Evolutionary conservation across 2,797 vertebrate genomes (phyloP).

Genomic region (Tauraco hartlaubi): DNA sequence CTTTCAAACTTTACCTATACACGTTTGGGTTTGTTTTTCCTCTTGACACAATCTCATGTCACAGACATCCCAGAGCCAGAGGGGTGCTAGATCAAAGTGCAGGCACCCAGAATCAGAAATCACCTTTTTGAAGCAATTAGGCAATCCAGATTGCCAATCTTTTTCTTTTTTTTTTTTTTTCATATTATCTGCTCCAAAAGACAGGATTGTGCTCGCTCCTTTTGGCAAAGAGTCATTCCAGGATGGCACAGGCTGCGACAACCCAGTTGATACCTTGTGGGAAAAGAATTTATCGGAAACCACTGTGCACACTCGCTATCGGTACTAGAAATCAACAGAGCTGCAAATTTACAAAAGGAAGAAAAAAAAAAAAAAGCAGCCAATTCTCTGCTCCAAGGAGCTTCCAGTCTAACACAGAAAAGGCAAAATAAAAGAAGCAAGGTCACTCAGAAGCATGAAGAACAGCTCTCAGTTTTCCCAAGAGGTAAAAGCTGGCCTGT

Average conservation of each 20-base stretch:
- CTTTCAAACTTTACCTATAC: not conserved
- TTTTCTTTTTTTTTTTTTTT: not conserved
- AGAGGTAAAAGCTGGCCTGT: not conserved
- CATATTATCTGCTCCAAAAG: not conserved
- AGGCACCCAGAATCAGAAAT: not conserved
- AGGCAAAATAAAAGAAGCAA: not conserved
- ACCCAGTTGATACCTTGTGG: not conserved
- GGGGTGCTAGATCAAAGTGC: not conserved
- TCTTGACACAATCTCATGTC: not conserved
- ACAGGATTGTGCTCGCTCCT: fast-evolving
- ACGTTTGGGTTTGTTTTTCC: not conserved
- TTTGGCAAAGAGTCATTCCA: not conserved
- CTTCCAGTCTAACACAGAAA: not conserved
- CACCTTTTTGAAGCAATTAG: not conserved
- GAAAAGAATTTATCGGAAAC: slow-evolving; percentile 8
- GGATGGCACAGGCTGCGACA: not conserved
- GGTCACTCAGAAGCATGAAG: not conserved
- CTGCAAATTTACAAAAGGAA: not conserved
- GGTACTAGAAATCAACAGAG: not conserved
- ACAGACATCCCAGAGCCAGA: not conserved
- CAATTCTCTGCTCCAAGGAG: not conserved
- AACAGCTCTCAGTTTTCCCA: not conserved
- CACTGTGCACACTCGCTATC: not conserved
- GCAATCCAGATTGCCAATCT: not conserved
- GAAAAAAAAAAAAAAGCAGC: not conserved